Evolutionary conservation across 2,113 vertebrate genomes (phyloP), one percentile per base, ranked within the genome.

Genomic region (Aleadryas rufinucha): DNA sequence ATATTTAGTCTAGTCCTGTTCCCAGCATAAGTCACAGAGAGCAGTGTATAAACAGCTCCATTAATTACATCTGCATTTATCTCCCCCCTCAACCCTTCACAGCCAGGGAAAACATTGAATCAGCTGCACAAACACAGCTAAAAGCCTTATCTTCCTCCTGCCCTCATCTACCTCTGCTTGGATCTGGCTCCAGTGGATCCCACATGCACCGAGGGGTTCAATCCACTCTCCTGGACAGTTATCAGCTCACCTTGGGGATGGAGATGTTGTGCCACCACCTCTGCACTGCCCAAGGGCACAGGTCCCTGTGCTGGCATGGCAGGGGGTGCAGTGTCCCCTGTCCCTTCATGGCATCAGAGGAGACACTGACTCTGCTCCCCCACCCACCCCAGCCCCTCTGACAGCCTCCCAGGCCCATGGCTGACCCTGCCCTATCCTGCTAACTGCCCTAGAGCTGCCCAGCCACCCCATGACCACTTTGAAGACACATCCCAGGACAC

Each of bases 1-100:
- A 53, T 95, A 96, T 96, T 97, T 96, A 97, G 93, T 91, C 90
- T 96, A 74, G 71, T 39, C 41, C 54, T 75, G 80, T 86, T 90
- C 53, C 33, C 2, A 1, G 77, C 59, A 12, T 93, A 88, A 95
- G 66, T 96, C 90, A 91, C 59, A 59, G 50, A 30, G 13, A 60
- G 31, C 27, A 8, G 68, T 0, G 0, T 39, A 83, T 95, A 96
- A 97, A 93, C 92, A 96, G 79, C 64, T 66, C 89, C 54, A 71
- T 94, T 90, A 90, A 86, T 84, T 90, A 64, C 19, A 49, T 50
- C 83, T 88, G 78, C 75, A 77, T 95, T 96, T 87, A 47, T 85
- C 49, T 83, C 61, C n/a, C 26, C 10, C 27, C 53, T 66, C 64
- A 84, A 54, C 8, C 45, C 93, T 87, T 86, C 84, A 49, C 63